phyloP scores from a whole-genome alignment of 2,797 vertebrate genomes.

The Amblyopsis hoosieri region DNA sequence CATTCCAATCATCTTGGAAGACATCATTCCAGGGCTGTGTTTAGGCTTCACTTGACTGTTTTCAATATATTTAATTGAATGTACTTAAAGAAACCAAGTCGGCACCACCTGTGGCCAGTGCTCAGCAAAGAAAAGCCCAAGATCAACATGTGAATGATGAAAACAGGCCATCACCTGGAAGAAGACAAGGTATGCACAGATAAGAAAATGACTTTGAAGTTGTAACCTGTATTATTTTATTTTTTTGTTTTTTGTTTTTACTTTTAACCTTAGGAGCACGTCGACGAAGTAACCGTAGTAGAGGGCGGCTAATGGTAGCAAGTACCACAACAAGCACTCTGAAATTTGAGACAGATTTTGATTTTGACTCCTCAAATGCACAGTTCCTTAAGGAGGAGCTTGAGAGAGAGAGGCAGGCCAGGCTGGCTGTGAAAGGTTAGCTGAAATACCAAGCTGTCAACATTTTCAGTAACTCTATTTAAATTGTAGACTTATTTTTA shows the following conservation, averaged over 20 bases:
- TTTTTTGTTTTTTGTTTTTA: too few species aligned
- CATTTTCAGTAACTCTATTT: background rate
- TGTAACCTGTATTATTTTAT: background rate
- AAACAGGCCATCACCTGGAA: constrained; percentile 83
- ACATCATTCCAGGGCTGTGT: too few species aligned
- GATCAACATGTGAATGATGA: constrained; percentile 83
- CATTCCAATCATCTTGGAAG: too few species aligned
- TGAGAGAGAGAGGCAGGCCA: constrained; percentile 86
- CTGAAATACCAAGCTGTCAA: constrained; percentile 7
- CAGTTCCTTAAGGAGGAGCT: constrained; percentile 94
- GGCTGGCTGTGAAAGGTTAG: constrained; percentile 84
- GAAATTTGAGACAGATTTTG: constrained; percentile 97
- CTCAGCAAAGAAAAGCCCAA: constrained; percentile 59
- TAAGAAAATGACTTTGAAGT: background rate
- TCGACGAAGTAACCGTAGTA: constrained; percentile 84
- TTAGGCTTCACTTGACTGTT: background rate
- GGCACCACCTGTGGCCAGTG: constrained; percentile 26
- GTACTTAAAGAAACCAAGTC: constrained; percentile 36
- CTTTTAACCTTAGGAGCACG: constrained; percentile 76
- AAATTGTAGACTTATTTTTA: background rate
- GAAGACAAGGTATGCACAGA: constrained; percentile 83
- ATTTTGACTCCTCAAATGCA: constrained; percentile 96
- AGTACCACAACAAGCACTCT: constrained; percentile 76
- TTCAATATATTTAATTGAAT: background rate
- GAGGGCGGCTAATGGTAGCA: constrained; percentile 86